Base-by-base conservation (phyloP, 2,888 invertebrate species). In the Drosophila kanekoi region DNA sequence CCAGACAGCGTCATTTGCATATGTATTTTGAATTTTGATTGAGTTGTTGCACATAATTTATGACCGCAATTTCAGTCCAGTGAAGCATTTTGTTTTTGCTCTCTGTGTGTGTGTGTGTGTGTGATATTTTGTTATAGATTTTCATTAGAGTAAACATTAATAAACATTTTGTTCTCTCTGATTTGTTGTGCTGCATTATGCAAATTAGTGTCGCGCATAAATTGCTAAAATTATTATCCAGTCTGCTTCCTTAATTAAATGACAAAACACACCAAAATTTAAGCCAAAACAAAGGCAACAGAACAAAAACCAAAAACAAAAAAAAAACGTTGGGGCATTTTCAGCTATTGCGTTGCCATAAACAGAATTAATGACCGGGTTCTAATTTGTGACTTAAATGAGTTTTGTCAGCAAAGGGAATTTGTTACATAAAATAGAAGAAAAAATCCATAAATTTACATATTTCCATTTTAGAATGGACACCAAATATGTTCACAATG, bases 121-220 rank as follows among this genome's bases (percentile, higher is more conserved):
- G 38, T 61, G 35, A 32, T 47, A 59, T 35, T 41, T 38, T 61
- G 28, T 44, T 45, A 59, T 72, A 43, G 72, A 76, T 77, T 76
- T 74, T 58, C 57, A 48, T 52, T 45, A 48, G 62, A 47, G 66
- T 45, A 41, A 45, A 28, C 66, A 77, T 74, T 87, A 81, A 79
- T 72, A 79, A 73, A 79, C 75, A 82, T 82, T 85, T 87, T 57
- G 77, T 66, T 60, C 11, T 38, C 72, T 76, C 70, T 79, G 87
- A 85, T 87, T 87, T 87, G 68, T 87, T 87, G 57, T 65, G 59
- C 52, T 85, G 80, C 69, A 83, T 83, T 83, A 83, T 83, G 83
- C 83, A 87, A 87, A 85, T 85, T 64, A 52, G 43, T 73, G 63
- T 68, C 48, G 67, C 63, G 67, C 81, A 82, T 87, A 82, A 82